Base-by-base conservation (phyloP, 2,113 vertebrate genomes). In the Isurus oxyrinchus region DNA sequence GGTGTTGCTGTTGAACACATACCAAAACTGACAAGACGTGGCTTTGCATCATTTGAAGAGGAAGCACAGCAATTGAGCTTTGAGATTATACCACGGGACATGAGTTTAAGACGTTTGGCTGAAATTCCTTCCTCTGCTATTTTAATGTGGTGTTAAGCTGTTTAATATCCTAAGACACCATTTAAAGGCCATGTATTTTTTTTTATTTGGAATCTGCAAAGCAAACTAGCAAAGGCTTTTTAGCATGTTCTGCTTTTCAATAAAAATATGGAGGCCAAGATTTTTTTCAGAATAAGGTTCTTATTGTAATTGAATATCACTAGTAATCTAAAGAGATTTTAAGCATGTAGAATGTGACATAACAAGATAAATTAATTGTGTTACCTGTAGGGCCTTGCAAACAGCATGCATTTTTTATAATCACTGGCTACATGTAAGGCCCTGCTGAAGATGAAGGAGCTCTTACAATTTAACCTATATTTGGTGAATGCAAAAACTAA, bases 41-140 rank as follows among this genome's bases (percentile, higher is more conserved):
- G 59, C 90, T 93, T 61, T 94, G 90, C 90, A 94, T 63, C 35
- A 94, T 94, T 94, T 94, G 59, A 63, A 66, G 59, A 94, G 90
- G 90, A 94, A 94, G n/a, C 19, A 25, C 90, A 61, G 61, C 59
- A 94, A 40, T 63, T 94, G 61, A 57, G 31, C n/a, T n/a, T 94
- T n/a, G 59, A 63, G 63, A n/a, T 63, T 63, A 94, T 19, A 94
- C n/a, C 90, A 63, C 66, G 90, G 59, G 35, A 63, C 59, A 63
- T 44, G 61, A 94, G 61, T n/a, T 63, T 40, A 94, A 66, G 57
- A 31, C 35, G 66, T 40, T 94, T 94, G 35, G 40, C 31, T 44
- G 57, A 63, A 94, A 94, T 66, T 94, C 90, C 59, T 66, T 94
- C 59, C 90, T 94, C 90, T 94, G 90, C 59, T 61, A 21, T 94